Evolutionary conservation across 2,113 vertebrate genomes (phyloP).

Genomic region (Tinamus guttatus): DNA sequence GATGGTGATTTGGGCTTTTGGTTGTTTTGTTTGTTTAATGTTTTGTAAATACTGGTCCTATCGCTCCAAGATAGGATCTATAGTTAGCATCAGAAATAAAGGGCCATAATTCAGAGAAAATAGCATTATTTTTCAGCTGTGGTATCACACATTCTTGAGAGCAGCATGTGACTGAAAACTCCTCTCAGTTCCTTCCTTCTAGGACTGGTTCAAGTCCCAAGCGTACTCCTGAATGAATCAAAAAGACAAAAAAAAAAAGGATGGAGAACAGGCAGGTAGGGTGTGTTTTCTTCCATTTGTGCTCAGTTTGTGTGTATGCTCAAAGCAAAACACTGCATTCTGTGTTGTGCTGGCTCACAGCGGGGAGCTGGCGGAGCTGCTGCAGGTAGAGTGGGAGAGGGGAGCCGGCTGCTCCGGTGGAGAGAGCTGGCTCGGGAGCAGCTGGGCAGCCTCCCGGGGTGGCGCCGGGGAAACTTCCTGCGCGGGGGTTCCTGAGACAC

Average conservation of each 20-base stretch:
- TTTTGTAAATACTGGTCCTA: background rate
- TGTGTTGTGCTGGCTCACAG: background rate
- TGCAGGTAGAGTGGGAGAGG: background rate
- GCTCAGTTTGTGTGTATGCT: rapidly evolving
- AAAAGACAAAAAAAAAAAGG: background rate
- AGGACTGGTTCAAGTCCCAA: background rate
- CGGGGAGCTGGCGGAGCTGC: background rate
- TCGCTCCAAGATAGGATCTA: rapidly evolving
- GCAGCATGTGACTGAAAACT: background rate
- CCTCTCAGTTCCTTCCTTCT: background rate
- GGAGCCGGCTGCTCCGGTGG: background rate
- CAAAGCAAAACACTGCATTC: background rate
- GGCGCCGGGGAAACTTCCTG: too few species aligned
- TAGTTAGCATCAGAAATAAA: background rate
- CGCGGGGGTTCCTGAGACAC: too few species aligned
- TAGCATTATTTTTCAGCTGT: background rate
- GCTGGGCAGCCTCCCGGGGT: too few species aligned
- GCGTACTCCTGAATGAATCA: background rate
- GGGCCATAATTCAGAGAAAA: background rate
- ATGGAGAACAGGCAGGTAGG: background rate
- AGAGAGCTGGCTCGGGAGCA: background rate
- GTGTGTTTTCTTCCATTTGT: rapidly evolving
- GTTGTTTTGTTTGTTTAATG: background rate
- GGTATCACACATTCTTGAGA: background rate
- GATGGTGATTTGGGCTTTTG: background rate